Evolutionary conservation across 2,113 vertebrate genomes (phyloP).

Genomic region (Mormoops blainvillei): DNA sequence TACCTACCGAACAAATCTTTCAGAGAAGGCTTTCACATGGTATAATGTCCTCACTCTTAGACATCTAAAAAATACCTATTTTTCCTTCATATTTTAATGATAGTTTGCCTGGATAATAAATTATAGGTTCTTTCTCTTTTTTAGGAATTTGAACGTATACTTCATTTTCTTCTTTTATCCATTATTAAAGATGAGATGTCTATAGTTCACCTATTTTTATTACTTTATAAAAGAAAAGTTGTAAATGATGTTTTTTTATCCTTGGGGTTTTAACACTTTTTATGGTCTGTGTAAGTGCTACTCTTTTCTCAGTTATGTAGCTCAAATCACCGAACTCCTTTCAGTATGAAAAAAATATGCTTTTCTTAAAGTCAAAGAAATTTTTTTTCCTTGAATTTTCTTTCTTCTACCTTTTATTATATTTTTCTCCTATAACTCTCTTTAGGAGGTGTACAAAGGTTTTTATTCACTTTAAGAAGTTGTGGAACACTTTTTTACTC

Average conservation of each 20-base stretch:
- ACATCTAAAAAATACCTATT: background rate
- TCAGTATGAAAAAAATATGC: background rate
- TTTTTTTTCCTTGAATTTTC: background rate
- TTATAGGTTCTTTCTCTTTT: background rate
- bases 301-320: background rate
- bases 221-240: background rate
- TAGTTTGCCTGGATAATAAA: background rate
- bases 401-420: background rate
- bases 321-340: background rate
- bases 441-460: background rate
- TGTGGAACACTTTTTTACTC: background rate
- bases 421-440: background rate
- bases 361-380: background rate
- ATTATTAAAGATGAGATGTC: background rate
- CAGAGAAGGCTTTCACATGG: background rate
- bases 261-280: background rate
- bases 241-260: background rate
- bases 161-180: background rate
- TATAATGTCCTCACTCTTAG: background rate
- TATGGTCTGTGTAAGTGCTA: background rate
- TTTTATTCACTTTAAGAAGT: background rate
- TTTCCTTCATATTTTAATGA: background rate
- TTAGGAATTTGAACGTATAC: background rate
- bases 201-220: background rate
- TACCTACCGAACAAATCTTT: background rate